A percentile compares a stretch with the other conserved stretches of the same genome.
phyloP scores from a whole-genome alignment of 2,888 invertebrate genomes.

The Parochlus steinenii region DNA sequence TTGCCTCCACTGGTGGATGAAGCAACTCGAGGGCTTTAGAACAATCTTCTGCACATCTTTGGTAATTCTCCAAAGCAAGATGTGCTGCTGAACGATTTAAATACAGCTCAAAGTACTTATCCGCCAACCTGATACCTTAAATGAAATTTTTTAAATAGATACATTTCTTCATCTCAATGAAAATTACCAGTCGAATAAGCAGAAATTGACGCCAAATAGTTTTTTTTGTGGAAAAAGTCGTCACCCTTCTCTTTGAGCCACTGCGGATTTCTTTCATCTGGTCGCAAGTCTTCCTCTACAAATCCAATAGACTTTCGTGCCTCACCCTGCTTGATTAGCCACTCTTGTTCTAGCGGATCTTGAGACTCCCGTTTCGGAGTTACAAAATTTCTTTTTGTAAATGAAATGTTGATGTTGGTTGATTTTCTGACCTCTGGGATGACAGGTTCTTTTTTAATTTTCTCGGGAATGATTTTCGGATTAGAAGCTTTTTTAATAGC shows the following conservation, averaged over 20 bases:
- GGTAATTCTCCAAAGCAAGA: constrained; percentile 54
- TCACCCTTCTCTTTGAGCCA: constrained; percentile 71
- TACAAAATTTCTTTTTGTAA: constrained; percentile 60
- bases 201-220: constrained; percentile 64
- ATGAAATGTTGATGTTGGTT: constrained; percentile 44
- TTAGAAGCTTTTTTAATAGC: constrained; percentile 28
- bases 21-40: constrained; percentile 56
- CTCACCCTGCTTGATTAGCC: constrained; percentile 61
- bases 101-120: constrained; percentile 54
- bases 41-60: constrained; percentile 45
- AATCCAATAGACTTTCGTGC: constrained; percentile 53
- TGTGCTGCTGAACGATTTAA: constrained; percentile 68
- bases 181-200: constrained; percentile 71
- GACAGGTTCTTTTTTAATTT: constrained; percentile 18
- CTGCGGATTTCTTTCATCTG: constrained; percentile 67
- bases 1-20: constrained; percentile 52
- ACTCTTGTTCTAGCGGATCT: constrained; percentile 54
- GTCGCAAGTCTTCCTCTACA: constrained; percentile 49
- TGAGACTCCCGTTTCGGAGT: constrained; percentile 66
- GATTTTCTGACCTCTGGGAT: constrained; percentile 39
- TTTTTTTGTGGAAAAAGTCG: constrained; percentile 54
- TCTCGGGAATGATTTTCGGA: constrained; percentile 17
- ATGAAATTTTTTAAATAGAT: too few species aligned
- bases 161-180: too few species aligned
- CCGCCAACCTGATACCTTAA: constrained; percentile 51